These are phyloP conservation scores for Periphyllus acericola DNA, from an alignment of 2,888 invertebrate genomes.

Conservation along the genomic window DNA sequence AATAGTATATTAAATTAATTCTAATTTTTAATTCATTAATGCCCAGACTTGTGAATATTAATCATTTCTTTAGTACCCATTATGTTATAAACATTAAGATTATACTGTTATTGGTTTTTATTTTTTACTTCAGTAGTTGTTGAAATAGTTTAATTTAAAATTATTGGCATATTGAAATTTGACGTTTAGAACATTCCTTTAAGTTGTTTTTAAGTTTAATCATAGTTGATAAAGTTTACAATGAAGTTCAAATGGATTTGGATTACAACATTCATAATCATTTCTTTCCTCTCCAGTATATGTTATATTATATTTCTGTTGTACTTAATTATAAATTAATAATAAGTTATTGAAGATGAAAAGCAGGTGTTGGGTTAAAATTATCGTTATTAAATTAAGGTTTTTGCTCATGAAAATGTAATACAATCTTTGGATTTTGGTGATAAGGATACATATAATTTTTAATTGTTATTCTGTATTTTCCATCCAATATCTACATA, in stretches of 20 bases:
- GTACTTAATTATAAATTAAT: constrained; percentile 25
- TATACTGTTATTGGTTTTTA: not conserved
- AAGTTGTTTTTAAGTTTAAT: not conserved
- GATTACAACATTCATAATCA: not conserved
- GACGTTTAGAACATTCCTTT: not conserved
- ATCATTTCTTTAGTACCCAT: not conserved
- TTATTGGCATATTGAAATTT: not conserved
- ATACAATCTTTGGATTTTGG: constrained; percentile 26
- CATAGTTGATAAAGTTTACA: not conserved
- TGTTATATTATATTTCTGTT: constrained; percentile 6
- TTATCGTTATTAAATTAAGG: constrained; percentile 14
- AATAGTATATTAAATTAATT: too few relatives aligned
- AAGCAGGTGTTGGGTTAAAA: constrained; percentile 38
- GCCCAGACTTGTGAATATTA: not conserved
- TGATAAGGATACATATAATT: constrained; percentile 9
- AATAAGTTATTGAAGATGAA: not conserved
- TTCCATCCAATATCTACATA: constrained; percentile 51
- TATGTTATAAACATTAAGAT: not conserved
- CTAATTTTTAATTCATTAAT: too few relatives aligned
- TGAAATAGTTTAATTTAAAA: not conserved
- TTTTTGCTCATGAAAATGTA: constrained; percentile 36
- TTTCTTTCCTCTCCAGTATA: not conserved
- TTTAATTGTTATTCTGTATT: constrained; percentile 19
- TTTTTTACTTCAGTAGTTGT: not conserved
- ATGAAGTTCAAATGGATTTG: not conserved